phyloP scores from a whole-genome alignment of 2,888 invertebrate species.

The Polyommatus icarus region DNA sequence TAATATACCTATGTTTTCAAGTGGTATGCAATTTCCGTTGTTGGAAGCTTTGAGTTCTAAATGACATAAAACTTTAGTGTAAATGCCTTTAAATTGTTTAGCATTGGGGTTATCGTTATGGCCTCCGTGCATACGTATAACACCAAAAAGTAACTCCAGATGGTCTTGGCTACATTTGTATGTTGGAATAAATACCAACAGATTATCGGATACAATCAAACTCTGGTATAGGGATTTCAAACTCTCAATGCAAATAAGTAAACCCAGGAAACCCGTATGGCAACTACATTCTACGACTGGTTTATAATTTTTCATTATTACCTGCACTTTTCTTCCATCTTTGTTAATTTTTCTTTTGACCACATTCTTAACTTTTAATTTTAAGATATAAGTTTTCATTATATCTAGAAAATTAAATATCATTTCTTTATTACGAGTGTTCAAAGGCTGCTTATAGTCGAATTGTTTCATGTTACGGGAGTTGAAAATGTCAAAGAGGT shows the following conservation, averaged over 20 bases:
- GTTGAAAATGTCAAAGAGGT: neutral
- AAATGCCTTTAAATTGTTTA: slow-evolving; percentile 27
- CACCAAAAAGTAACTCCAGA: neutral
- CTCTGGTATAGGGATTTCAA: neutral
- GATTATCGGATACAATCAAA: neutral
- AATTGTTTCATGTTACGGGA: slow-evolving; percentile 8
- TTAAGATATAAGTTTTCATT: slow-evolving; percentile 22
- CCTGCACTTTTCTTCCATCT: slow-evolving; percentile 21
- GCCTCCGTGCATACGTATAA: neutral
- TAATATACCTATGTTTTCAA: slow-evolving; percentile 35
- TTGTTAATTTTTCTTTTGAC: slow-evolving; percentile 22
- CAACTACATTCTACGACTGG: slow-evolving; percentile 22
- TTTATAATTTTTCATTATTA: slow-evolving; percentile 20
- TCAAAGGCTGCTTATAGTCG: slow-evolving; percentile 8
- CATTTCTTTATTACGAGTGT: slow-evolving; percentile 6
- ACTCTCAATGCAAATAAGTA: slow-evolving; percentile 3
- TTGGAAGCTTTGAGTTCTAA: slow-evolving; percentile 29
- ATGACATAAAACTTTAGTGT: slow-evolving; percentile 24
- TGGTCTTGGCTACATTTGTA: slow-evolving; percentile 11
- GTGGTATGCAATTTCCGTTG: slow-evolving; percentile 35
- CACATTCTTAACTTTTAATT: slow-evolving; percentile 21
- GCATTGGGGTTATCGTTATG: slow-evolving; percentile 10
- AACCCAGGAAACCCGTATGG: slow-evolving; percentile 24
- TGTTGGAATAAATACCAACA: slow-evolving; percentile 15
- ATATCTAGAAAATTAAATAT: slow-evolving; percentile 21